Evolutionary conservation across 2,888 invertebrate species (phyloP).

Genomic region (Tuta absoluta): DNA sequence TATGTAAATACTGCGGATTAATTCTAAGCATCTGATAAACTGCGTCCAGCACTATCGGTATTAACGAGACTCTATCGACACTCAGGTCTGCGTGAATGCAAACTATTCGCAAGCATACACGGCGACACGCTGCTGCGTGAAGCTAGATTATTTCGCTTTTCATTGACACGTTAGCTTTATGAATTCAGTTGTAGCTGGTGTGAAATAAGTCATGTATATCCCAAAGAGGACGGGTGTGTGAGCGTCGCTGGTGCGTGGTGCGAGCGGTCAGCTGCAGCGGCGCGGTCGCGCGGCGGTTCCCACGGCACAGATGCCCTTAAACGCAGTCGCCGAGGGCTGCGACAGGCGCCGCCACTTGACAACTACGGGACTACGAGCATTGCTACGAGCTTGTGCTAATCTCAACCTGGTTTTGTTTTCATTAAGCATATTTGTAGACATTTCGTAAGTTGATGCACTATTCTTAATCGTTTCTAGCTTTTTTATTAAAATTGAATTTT

Average conservation of each 20-base stretch:
- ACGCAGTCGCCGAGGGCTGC: constrained; percentile 44
- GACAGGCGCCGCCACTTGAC: constrained; percentile 26
- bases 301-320: constrained; percentile 75
- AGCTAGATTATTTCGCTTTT: background rate
- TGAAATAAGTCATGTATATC: background rate
- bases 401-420: background rate
- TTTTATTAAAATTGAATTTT: too few species aligned
- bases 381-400: background rate
- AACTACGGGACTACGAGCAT: background rate
- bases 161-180: background rate
- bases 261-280: constrained; percentile 38
- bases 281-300: constrained; percentile 55
- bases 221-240: background rate
- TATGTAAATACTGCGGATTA: constrained; percentile 37
- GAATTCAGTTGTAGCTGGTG: background rate
- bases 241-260: background rate
- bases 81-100: constrained; percentile 47
- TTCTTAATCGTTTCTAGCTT: background rate
- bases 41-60: constrained; percentile 43
- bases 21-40: constrained; percentile 35
- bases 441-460: background rate
- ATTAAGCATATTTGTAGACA: background rate
- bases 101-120: constrained; percentile 58
- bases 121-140: constrained; percentile 42
- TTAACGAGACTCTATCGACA: constrained; percentile 51